Base-by-base conservation (phyloP, 2,797 vertebrate genomes). In the Pampus argenteus region DNA sequence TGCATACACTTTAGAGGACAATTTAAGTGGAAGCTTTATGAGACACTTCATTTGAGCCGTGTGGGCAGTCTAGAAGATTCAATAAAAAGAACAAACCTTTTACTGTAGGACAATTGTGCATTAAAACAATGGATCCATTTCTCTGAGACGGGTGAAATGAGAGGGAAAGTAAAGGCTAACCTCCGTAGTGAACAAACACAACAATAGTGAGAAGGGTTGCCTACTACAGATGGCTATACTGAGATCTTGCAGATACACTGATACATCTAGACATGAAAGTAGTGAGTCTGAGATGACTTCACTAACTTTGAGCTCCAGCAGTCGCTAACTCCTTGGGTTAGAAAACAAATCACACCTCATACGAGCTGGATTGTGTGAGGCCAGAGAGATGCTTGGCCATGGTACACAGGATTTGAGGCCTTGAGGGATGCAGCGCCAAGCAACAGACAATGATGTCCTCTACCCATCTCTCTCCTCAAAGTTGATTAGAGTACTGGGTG, bases 351-450 rank as follows among this genome's bases (percentile, higher is more conserved):
- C 62, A 25, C 2, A 62, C 60, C 83, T 85, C 79, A 78, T 82
- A 85, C 78, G 86, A 63, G 85, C 85, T 88, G 88, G 73, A 85
- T 84, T 79, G 84, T 34, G 17, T 81, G 81, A 80, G 84, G 86
- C 82, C 76, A 83, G 69, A 79, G 81, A 88, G 81, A 86, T 72
- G 82, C 83, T 88, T 91, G 90, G 92, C 90, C 89, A 86, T 70
- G 75, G 84, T 88, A 89, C 87, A 90, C 86, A 90, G 88, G 76
- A 86, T 76, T 70, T 45, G 80, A 77, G 71, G 87, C 83, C 90
- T 90, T 23, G 10, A 82, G 88, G 88, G 86, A 84, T 81, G 64
- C 82, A 89, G 80, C 70, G 85, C 84, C 83, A 86, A 84, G 76
- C 74, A 74, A 66, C 80, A 87, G 79, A 90, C 87, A 88, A 88